Evolutionary conservation across 2,888 invertebrate species (phyloP).

Genomic region (Mayetiola destructor): DNA sequence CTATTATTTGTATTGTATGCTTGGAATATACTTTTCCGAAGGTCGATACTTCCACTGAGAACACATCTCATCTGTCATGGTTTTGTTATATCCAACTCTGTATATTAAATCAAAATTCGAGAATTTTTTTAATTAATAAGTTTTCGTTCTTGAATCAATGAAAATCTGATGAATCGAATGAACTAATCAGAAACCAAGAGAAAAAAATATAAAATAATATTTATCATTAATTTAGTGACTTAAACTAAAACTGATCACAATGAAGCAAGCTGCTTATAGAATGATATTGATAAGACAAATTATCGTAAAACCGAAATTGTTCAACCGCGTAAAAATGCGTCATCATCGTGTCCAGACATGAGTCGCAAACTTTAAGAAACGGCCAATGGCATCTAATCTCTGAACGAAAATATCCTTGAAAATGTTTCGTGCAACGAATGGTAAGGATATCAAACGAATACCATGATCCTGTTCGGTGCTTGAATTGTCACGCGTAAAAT

Average conservation of each 20-base stretch:
- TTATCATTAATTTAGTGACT: too few species aligned
- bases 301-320: too few species aligned
- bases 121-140: background rate
- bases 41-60: slow-evolving; percentile 48
- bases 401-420: slow-evolving; percentile 28
- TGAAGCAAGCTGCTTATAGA: too few species aligned
- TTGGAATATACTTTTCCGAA: slow-evolving; percentile 46
- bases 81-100: slow-evolving; percentile 46
- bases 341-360: background rate
- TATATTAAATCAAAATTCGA: background rate
- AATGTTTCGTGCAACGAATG: slow-evolving; percentile 29
- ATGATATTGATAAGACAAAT: too few species aligned
- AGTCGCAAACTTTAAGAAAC: background rate
- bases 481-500: background rate
- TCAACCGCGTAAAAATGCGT: too few species aligned
- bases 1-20: slow-evolving; percentile 18
- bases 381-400: slow-evolving; percentile 21
- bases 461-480: slow-evolving; percentile 21
- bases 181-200: background rate
- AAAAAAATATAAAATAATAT: background rate
- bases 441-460: slow-evolving; percentile 31
- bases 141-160: background rate
- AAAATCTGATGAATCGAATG: background rate
- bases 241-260: too few species aligned
- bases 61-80: slow-evolving; percentile 42